Evolutionary conservation across 2,113 vertebrate genomes (phyloP).

Genomic region (Xenus cinereus): DNA sequence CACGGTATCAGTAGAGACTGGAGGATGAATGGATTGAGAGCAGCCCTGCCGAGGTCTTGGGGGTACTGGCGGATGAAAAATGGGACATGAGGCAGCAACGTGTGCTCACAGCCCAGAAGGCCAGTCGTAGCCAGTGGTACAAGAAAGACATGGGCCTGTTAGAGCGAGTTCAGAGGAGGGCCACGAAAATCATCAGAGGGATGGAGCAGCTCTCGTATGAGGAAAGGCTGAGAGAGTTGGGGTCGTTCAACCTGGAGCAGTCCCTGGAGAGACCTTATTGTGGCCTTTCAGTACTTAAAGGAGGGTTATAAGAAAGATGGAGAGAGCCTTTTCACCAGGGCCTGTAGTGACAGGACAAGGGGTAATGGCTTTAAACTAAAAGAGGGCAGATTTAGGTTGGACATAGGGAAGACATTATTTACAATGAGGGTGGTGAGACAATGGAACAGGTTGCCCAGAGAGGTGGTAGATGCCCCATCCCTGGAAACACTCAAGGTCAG

Average conservation of each 20-base stretch:
- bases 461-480: neutral
- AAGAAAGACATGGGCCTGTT: neutral
- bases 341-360: neutral
- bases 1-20: fast-evolving
- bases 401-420: neutral
- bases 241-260: neutral
- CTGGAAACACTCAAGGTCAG: neutral
- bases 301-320: neutral
- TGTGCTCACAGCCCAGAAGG: neutral
- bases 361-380: neutral
- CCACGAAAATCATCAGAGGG: neutral
- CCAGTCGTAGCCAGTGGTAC: fast-evolving
- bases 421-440: fast-evolving
- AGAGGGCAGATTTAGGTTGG: neutral
- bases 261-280: neutral
- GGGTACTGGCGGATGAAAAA: neutral
- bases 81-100: neutral
- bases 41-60: neutral
- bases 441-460: neutral
- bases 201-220: neutral
- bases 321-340: neutral
- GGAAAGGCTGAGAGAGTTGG: neutral
- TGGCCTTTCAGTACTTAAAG: neutral
- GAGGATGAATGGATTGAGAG: neutral
- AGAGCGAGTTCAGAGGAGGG: neutral